phyloP scores from a whole-genome alignment of 2,113 vertebrate species.

The Jaculus jaculus region DNA sequence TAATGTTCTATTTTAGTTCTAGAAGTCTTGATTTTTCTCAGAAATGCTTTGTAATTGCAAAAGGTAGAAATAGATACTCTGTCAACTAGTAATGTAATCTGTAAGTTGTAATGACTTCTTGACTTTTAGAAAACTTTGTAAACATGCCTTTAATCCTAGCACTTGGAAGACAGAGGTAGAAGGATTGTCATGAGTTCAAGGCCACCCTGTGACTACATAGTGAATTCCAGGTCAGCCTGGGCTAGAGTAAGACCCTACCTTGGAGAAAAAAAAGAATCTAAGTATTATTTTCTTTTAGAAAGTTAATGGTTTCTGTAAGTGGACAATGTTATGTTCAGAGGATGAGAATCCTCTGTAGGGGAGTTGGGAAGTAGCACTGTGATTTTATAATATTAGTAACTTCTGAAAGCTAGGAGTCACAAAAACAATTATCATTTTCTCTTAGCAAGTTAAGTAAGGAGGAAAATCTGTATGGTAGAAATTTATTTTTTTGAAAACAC shows the following conservation, averaged over 20 bases:
- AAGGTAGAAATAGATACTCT: slow-evolving; percentile 29
- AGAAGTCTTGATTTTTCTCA: slow-evolving; percentile 2
- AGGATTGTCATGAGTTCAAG: no score
- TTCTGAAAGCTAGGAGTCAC: background rate
- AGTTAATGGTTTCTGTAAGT: background rate
- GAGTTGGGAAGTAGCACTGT: background rate
- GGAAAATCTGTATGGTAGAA: background rate
- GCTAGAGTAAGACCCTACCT: no score
- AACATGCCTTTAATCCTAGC: no score
- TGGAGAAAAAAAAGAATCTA: slow-evolving; percentile 1
- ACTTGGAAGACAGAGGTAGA: no score
- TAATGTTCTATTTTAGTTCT: background rate
- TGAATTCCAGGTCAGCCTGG: no score
- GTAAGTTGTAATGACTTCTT: background rate
- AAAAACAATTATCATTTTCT: background rate
- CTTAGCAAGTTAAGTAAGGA: background rate
- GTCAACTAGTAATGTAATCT: background rate
- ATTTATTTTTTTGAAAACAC: slow-evolving; percentile 34
- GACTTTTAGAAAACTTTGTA: slow-evolving; percentile 50
- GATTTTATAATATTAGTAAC: slow-evolving; percentile 26
- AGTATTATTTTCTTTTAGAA: slow-evolving; percentile 15
- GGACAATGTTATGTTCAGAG: background rate
- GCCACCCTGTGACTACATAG: no score
- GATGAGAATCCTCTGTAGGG: background rate
- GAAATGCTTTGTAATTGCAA: slow-evolving; percentile 10